Evolutionary conservation across 2,888 invertebrate genomes (phyloP).

Genomic region (Galerucella nymphaeae): DNA sequence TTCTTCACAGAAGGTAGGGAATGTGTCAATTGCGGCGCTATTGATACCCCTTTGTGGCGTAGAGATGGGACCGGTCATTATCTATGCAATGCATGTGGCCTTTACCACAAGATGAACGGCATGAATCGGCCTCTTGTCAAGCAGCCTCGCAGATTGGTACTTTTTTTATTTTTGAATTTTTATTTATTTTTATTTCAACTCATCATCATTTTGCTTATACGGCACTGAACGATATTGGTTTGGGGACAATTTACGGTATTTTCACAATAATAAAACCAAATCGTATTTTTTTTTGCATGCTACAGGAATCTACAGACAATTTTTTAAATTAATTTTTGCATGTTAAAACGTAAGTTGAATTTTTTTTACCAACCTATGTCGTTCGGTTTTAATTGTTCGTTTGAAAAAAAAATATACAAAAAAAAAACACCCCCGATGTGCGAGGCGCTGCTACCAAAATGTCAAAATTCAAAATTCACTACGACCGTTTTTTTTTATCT

Average conservation of each 20-base stretch:
- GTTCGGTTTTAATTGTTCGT: slow-evolving; percentile 44
- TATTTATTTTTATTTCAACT: slow-evolving; percentile 19
- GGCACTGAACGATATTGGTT: slow-evolving; percentile 51
- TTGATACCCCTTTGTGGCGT: slow-evolving; percentile 96
- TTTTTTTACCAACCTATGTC: slow-evolving; percentile 30
- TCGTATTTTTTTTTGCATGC: slow-evolving; percentile 19
- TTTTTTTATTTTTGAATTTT: slow-evolving; percentile 40
- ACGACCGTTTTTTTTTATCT: slow-evolving; percentile 34
- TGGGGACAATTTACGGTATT: slow-evolving; percentile 2
- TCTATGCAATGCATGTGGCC: slow-evolving; percentile 99
- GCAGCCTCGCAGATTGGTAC: slow-evolving; percentile 91
- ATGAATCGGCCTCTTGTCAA: slow-evolving; percentile 92
- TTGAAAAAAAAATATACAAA: slow-evolving; percentile 39
- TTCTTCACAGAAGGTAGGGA: slow-evolving; percentile 86
- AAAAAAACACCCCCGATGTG: slow-evolving; percentile 63
- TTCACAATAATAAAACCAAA: not conserved
- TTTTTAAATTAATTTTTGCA: not conserved
- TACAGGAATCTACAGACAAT: not conserved
- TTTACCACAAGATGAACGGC: slow-evolving; percentile 97
- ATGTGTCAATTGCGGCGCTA: slow-evolving; percentile 98
- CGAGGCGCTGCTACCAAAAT: slow-evolving; percentile 64
- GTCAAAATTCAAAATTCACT: slow-evolving; percentile 39
- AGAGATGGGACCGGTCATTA: slow-evolving; percentile 99
- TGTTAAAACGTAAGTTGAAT: not conserved
- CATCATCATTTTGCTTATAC: slow-evolving; percentile 29